phyloP scores from a whole-genome alignment of 2,888 invertebrate genomes.

The Mythimna albipuncta region DNA sequence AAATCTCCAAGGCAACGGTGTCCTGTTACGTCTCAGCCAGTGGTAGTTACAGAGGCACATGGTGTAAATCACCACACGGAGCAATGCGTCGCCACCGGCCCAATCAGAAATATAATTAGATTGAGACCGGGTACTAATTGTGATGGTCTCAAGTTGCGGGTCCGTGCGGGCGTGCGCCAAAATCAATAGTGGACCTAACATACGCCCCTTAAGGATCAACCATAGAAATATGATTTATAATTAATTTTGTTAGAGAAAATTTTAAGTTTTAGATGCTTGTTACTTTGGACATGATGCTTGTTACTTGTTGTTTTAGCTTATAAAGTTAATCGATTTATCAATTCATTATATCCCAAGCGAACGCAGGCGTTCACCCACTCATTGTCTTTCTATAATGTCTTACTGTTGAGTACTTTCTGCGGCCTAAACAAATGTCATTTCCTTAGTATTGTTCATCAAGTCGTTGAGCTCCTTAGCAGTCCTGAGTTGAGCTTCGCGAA shows the following conservation, averaged over 20 bases:
- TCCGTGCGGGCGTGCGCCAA: conserved; percentile 76
- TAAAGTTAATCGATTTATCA: no score
- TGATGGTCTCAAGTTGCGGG: conserved; percentile 87
- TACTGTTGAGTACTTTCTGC: no score
- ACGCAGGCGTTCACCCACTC: no score
- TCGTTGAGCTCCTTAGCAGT: no score
- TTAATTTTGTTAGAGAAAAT: conserved; percentile 51
- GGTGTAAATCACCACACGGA: conserved; percentile 67
- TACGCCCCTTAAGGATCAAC: conserved; percentile 73
- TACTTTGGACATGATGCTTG: no score
- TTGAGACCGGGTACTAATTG: conserved; percentile 87
- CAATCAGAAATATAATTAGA: conserved; percentile 90
- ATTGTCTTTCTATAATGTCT: no score
- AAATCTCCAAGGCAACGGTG: conserved; percentile 40
- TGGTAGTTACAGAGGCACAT: conserved; percentile 28
- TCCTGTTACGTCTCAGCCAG: conserved; percentile 36
- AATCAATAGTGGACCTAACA: conserved; percentile 86
- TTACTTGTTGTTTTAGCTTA: no score
- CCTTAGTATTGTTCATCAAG: no score
- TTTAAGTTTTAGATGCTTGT: not conserved
- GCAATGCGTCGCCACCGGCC: conserved; percentile 74
- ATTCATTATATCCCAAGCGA: no score
- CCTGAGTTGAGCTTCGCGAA: no score
- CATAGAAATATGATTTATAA: conserved; percentile 72
- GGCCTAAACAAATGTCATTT: no score